A percentile compares a stretch with the other conserved stretches of the same genome.
phyloP scores from a whole-genome alignment of 2,888 invertebrate species.

The Troglohyphantes excavatus region DNA sequence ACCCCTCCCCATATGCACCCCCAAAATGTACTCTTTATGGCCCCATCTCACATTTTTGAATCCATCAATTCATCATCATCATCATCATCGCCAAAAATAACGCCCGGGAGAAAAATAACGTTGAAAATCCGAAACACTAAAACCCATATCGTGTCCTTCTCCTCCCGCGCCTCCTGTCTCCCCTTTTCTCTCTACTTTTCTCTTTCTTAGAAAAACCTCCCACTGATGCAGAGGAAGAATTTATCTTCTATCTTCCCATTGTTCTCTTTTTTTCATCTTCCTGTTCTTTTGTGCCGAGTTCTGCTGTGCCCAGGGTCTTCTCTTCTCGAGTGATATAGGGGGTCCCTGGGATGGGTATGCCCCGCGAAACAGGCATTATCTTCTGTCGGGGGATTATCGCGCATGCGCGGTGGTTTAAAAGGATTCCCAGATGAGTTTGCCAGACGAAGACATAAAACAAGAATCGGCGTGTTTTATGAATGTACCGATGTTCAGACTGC shows the following conservation, averaged over 20 bases:
- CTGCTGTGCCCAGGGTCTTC: slow-evolving; percentile 24
- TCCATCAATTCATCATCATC: slow-evolving; percentile 57
- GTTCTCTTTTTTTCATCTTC: slow-evolving; percentile 11
- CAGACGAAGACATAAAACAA: slow-evolving; percentile 4
- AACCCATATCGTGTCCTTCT: slow-evolving; percentile 55
- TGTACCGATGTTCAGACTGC: too few relatives aligned
- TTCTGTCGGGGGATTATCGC: neutral
- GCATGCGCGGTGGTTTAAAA: neutral
- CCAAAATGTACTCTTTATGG: slow-evolving; percentile 22
- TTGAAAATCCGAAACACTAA: slow-evolving; percentile 53
- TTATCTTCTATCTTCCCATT: slow-evolving; percentile 49
- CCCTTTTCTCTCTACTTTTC: neutral
- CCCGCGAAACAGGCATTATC: slow-evolving; percentile 26
- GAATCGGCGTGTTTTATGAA: neutral
- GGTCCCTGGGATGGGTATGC: neutral
- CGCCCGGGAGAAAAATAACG: neutral
- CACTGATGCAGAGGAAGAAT: slow-evolving; percentile 29
- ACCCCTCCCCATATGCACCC: slow-evolving; percentile 8
- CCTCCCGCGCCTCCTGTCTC: too few relatives aligned
- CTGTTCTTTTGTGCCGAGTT: slow-evolving; percentile 28
- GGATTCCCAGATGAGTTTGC: slow-evolving; percentile 23
- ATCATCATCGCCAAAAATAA: slow-evolving; percentile 28
- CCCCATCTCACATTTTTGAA: slow-evolving; percentile 16
- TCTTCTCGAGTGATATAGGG: slow-evolving; percentile 22
- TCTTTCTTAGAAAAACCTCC: neutral